Conservation (phyloP, 2,888 invertebrate species). For the Cyclophora punctaria region DNA sequence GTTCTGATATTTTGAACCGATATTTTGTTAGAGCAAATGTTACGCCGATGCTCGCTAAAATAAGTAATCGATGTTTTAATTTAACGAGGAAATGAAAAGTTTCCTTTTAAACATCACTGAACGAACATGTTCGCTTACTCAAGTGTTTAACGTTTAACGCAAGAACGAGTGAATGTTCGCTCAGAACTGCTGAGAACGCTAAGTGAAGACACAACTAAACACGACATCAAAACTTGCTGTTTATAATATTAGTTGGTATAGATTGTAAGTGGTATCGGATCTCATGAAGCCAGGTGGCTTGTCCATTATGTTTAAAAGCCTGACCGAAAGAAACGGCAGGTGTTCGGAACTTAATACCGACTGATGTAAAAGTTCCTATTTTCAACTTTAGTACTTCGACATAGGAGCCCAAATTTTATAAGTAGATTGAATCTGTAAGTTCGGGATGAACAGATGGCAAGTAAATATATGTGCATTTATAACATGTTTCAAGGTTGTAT, state of each 20-base stretch:
- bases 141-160: too few relatives aligned
- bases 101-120: too few relatives aligned
- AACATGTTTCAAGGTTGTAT: not conserved
- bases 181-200: too few relatives aligned
- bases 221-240: not conserved
- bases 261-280: constrained; percentile 11
- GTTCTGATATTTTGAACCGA: too few relatives aligned
- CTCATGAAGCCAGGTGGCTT: constrained; percentile 30
- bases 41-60: too few relatives aligned
- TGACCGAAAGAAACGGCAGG: constrained; percentile 48
- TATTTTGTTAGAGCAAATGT: too few relatives aligned
- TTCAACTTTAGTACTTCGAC: constrained; percentile 2
- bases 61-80: too few relatives aligned
- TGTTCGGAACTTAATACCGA: constrained; percentile 31
- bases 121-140: too few relatives aligned
- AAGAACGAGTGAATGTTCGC: too few relatives aligned
- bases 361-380: constrained; percentile 6
- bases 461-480: constrained; percentile 6
- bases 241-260: not conserved
- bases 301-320: constrained; percentile 38
- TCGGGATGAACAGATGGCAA: constrained; percentile 23
- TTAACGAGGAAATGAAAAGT: too few relatives aligned
- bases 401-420: constrained; percentile 1
- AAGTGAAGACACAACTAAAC: not conserved
- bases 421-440: not conserved